These are phyloP conservation scores for Goniozus legneri DNA, from an alignment of 1,140 invertebrate species.

Conservation along the genomic window DNA sequence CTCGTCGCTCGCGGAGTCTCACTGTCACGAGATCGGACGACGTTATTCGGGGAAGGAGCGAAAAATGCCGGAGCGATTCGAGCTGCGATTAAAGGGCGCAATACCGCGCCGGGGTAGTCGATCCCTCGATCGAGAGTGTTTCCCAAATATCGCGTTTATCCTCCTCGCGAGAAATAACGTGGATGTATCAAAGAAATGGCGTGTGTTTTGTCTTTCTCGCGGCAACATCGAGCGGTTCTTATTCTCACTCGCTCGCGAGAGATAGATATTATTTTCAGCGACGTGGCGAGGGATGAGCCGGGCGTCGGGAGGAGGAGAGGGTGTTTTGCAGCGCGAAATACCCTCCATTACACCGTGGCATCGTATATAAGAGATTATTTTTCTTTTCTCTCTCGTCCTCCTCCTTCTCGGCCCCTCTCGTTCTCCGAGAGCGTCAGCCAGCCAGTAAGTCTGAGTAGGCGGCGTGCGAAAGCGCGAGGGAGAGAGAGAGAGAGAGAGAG, in stretches of 20 bases:
- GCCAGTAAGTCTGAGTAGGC: slow-evolving; percentile 27
- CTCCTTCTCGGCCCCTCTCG: not conserved
- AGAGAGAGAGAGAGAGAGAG: slow-evolving; percentile 5
- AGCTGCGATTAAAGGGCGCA: too few relatives aligned
- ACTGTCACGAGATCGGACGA: too few relatives aligned
- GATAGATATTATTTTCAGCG: slow-evolving; percentile 48
- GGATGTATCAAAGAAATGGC: slow-evolving; percentile 32
- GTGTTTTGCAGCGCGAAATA: slow-evolving; percentile 52
- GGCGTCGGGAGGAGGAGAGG: slow-evolving; percentile 15
- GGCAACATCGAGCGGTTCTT: not conserved
- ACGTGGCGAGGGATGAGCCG: slow-evolving; percentile 25
- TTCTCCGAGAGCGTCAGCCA: slow-evolving; percentile 20
- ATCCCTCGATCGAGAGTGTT: too few relatives aligned
- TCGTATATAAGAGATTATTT: slow-evolving; percentile 46
- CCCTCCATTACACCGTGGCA: slow-evolving; percentile 49
- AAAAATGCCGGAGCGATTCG: too few relatives aligned
- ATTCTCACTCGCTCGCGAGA: slow-evolving; percentile 23
- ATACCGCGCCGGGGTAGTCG: too few relatives aligned
- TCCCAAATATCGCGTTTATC: slow-evolving; percentile 24
- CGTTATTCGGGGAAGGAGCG: too few relatives aligned
- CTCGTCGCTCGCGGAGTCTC: too few relatives aligned
- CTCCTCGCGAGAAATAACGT: slow-evolving; percentile 14
- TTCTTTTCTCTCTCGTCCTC: slow-evolving; percentile 33
- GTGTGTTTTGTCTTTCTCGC: too few relatives aligned
- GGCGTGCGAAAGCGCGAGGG: slow-evolving; percentile 9